phyloP scores from a whole-genome alignment of 1,140 invertebrate species.

The Drosophila erecta region DNA sequence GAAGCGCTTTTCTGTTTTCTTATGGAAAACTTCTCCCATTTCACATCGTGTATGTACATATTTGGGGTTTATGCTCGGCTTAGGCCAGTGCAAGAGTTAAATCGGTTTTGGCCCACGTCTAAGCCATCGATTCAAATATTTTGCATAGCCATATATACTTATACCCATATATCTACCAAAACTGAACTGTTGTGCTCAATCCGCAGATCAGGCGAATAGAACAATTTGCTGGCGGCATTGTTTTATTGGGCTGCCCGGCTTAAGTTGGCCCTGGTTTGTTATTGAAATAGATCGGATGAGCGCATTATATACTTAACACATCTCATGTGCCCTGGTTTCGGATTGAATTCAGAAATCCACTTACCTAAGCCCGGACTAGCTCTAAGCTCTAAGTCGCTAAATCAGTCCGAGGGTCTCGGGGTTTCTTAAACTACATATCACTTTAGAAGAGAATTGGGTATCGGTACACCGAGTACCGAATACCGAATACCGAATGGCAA shows the following conservation, averaged over 20 bases:
- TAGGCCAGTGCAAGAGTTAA: conserved; percentile 70
- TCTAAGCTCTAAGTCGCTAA: conserved; percentile 67
- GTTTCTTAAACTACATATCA: conserved; percentile 69
- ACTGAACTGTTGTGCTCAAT: conserved; percentile 41
- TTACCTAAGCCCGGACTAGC: conserved; percentile 70
- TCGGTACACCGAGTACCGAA: background rate
- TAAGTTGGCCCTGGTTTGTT: conserved; percentile 60
- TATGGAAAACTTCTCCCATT: background rate
- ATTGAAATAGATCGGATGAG: conserved; percentile 81
- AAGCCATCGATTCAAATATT: conserved; percentile 63
- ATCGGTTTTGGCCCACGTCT: conserved; percentile 58
- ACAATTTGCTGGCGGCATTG: conserved; percentile 54
- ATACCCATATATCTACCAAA: background rate
- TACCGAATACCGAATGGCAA: conserved; percentile 6
- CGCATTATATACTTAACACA: conserved; percentile 82
- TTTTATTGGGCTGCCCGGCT: conserved; percentile 66
- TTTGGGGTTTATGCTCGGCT: conserved; percentile 71
- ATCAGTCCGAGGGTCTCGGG: conserved; percentile 44
- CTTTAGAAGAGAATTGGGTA: conserved; percentile 44
- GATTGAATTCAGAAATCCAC: conserved; percentile 71
- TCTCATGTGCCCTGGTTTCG: conserved; percentile 55
- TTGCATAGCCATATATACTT: conserved; percentile 49
- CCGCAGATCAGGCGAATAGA: conserved; percentile 42
- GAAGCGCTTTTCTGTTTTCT: conserved; percentile 7
- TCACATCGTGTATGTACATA: conserved; percentile 42